Percentiles rank a stretch among this genome's conserved stretches.
Conservation (phyloP, 2,113 vertebrate genomes). For the Ophthalmolycus amberensis region DNA sequence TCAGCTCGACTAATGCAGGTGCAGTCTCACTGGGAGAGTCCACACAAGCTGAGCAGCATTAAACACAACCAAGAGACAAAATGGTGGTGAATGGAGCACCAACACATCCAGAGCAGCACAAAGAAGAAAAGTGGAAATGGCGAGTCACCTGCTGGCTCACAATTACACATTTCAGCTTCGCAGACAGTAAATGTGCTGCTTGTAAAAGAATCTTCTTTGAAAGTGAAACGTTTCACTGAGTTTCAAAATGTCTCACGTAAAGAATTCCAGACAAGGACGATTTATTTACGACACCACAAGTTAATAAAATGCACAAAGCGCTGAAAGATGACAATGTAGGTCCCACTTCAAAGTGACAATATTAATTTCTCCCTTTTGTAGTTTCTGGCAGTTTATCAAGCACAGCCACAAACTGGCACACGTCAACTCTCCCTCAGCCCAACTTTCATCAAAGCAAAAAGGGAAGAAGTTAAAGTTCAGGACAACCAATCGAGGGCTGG, state of each 20-base stretch:
- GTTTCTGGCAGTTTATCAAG: conserved; percentile 71
- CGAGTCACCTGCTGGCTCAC: neutral
- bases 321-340: conserved; percentile 58
- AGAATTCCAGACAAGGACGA: conserved; percentile 21
- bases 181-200: neutral
- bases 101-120: conserved; percentile 24
- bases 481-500: conserved; percentile 40
- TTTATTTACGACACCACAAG: conserved; percentile 58
- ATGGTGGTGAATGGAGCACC: conserved; percentile 46
- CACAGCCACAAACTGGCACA: conserved; percentile 61
- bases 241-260: conserved; percentile 4
- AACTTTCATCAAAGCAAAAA: conserved; percentile 70
- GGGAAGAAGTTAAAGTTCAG: conserved; percentile 63
- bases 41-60: conserved; percentile 68
- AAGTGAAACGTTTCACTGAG: conserved; percentile 12
- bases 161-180: conserved; percentile 11
- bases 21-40: conserved; percentile 72
- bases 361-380: conserved; percentile 18
- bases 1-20: conserved; percentile 78
- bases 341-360: conserved; percentile 62
- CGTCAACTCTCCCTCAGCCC: conserved; percentile 40
- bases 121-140: conserved; percentile 23
- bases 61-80: conserved; percentile 67
- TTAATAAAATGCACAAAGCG: conserved; percentile 40
- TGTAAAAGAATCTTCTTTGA: neutral